These are phyloP conservation scores for Tiliqua scincoides DNA, from an alignment of 2,113 vertebrate genomes.

Conservation along the genomic window DNA sequence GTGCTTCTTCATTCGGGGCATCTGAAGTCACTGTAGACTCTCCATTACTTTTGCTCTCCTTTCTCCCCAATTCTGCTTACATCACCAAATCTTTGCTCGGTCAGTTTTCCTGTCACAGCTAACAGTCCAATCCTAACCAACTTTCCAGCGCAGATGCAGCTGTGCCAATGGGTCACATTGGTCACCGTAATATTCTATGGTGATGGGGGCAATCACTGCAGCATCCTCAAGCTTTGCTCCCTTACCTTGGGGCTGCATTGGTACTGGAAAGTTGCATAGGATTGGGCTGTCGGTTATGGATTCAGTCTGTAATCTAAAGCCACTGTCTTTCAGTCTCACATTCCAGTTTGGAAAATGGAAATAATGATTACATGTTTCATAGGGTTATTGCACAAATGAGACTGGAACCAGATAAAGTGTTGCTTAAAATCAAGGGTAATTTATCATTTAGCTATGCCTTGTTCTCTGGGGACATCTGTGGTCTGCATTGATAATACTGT, in stretches of 20 bases:
- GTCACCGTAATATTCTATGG: too few species aligned
- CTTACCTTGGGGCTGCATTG: not conserved
- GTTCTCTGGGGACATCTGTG: not conserved
- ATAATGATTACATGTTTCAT: not conserved
- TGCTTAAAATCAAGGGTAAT: not conserved
- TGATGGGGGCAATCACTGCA: too few species aligned
- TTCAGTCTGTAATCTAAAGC: not conserved
- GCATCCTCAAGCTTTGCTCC: too few species aligned
- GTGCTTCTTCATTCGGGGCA: not conserved
- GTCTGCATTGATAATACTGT: not conserved
- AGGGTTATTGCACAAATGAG: not conserved
- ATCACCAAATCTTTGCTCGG: not conserved
- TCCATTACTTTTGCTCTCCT: not conserved
- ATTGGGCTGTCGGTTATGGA: not conserved
- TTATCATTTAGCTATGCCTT: not conserved
- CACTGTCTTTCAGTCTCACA: constrained; percentile 2
- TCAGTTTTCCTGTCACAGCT: not conserved
- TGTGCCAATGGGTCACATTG: too few species aligned
- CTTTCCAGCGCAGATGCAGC: too few species aligned
- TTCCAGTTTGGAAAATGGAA: not conserved
- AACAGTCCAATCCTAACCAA: too few species aligned
- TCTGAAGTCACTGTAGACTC: not conserved
- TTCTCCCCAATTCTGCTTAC: not conserved
- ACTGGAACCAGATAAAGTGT: not conserved
- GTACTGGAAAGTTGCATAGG: too few species aligned